A percentile compares a stretch with the other conserved stretches of the same genome.
These are phyloP conservation scores for Drosophila parthenogenetica DNA, from an alignment of 2,888 invertebrate species.

Conservation along the genomic window DNA sequence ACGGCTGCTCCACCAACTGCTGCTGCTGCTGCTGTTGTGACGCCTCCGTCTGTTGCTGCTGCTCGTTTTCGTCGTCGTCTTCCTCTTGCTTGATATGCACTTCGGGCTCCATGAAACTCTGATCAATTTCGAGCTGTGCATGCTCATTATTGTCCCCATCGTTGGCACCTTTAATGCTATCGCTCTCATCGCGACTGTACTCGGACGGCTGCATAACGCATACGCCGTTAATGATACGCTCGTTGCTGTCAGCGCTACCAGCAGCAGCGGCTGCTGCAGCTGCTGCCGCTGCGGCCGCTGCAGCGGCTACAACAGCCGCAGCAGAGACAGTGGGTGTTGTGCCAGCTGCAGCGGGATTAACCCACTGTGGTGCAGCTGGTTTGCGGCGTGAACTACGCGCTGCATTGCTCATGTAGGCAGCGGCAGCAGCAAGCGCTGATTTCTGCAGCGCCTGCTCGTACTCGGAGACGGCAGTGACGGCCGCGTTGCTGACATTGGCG, in stretches of 20 bases:
- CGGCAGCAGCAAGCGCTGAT: conserved; percentile 68
- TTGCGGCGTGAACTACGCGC: conserved; percentile 90
- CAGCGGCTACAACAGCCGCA: conserved; percentile 45
- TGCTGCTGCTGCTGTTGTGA: conserved; percentile 16
- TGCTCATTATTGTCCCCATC: conserved; percentile 66
- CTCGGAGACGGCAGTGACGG: conserved; percentile 75
- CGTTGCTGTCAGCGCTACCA: conserved; percentile 87
- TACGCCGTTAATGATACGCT: conserved; percentile 96
- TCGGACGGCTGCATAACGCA: conserved; percentile 95
- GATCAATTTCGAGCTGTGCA: conserved; percentile 77
- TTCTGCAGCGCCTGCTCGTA: conserved; percentile 81
- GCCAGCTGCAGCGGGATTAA: conserved; percentile 89
- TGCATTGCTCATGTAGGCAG: conserved; percentile 72
- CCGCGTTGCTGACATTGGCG: too few species aligned
- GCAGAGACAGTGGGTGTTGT: conserved; percentile 63
- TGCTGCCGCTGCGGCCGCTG: conserved; percentile 65
- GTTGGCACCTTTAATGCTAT: conserved; percentile 86
- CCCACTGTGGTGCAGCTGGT: conserved; percentile 98
- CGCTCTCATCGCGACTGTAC: conserved; percentile 86
- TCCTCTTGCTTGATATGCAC: conserved; percentile 84
- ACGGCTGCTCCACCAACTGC: conserved; percentile 20
- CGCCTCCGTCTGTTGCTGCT: conserved; percentile 20
- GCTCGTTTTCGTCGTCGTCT: conserved; percentile 78
- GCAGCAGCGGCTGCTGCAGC: conserved; percentile 58
- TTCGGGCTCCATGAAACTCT: conserved; percentile 83